Conservation (phyloP, 2,888 invertebrate species). For the Habrosyne pyritoides region DNA sequence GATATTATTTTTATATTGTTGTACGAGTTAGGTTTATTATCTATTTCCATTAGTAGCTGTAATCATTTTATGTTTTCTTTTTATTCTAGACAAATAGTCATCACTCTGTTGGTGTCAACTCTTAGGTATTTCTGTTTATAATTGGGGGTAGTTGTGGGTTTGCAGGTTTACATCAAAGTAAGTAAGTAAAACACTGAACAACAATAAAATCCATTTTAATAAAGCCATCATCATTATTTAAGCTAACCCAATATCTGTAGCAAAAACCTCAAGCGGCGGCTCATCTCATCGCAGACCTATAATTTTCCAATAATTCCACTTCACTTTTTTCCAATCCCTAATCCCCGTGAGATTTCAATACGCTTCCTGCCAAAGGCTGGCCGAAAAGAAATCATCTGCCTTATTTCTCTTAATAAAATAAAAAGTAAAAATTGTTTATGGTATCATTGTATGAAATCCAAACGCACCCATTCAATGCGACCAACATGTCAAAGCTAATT, state of each 20-base stretch:
- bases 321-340: conserved; percentile 69
- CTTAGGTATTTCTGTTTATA: no score
- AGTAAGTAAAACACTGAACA: neutral
- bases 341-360: conserved; percentile 79
- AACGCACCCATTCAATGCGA: conserved; percentile 52
- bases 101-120: no score
- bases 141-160: neutral
- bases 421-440: conserved; percentile 67
- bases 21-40: no score
- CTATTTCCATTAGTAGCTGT: no score
- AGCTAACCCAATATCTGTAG: conserved; percentile 44
- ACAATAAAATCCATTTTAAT: neutral
- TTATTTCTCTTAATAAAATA: conserved; percentile 45
- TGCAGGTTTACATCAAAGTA: neutral
- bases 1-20: no score
- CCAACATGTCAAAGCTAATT: conserved; percentile 76
- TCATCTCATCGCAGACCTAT: conserved; percentile 58
- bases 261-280: conserved; percentile 45
- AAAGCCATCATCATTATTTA: conserved; percentile 52
- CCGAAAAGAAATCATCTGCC: conserved; percentile 64
- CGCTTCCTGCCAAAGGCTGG: conserved; percentile 68
- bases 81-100: no score
- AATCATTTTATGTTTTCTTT: no score
- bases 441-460: conserved; percentile 65
- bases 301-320: conserved; percentile 78